Evolutionary conservation across 1,140 invertebrate species (phyloP).

Genomic region (Caenorhabditis inopinata): DNA sequence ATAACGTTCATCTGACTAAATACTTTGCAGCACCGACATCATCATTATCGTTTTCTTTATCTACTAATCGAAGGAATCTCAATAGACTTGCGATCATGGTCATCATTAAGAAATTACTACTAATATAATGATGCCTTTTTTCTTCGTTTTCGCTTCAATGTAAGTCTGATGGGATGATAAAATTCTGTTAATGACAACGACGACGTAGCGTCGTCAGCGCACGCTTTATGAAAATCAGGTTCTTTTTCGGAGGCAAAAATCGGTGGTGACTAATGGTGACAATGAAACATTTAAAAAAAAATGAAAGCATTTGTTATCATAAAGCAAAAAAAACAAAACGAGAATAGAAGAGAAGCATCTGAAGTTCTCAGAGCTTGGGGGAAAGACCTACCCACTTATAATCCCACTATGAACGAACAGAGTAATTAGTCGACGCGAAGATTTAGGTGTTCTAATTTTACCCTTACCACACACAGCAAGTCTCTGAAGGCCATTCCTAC

Average conservation of each 20-base stretch:
- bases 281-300: not conserved
- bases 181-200: not conserved
- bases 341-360: too few relatives aligned
- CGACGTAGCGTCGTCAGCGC: not conserved
- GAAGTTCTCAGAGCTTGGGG: too few relatives aligned
- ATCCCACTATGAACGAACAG: not conserved
- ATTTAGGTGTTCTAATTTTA: not conserved
- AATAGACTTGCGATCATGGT: not conserved
- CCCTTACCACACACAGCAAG: not conserved
- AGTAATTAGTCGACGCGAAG: not conserved
- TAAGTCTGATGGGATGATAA: not conserved
- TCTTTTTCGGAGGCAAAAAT: slow-evolving; percentile 15
- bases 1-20: not conserved
- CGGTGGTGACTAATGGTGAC: not conserved
- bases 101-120: slow-evolving; percentile 24
- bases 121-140: not conserved
- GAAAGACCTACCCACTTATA: not conserved
- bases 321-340: not conserved
- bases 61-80: slow-evolving; percentile 1
- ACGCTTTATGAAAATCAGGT: slow-evolving; percentile 29
- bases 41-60: not conserved
- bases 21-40: not conserved
- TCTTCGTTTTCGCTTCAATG: not conserved
- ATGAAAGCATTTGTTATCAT: not conserved
- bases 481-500: not conserved